Percentiles rank a stretch among this genome's conserved stretches.
Evolutionary conservation across 1,140 invertebrate species (phyloP).

Genomic region (Matsumurasca onukii): DNA sequence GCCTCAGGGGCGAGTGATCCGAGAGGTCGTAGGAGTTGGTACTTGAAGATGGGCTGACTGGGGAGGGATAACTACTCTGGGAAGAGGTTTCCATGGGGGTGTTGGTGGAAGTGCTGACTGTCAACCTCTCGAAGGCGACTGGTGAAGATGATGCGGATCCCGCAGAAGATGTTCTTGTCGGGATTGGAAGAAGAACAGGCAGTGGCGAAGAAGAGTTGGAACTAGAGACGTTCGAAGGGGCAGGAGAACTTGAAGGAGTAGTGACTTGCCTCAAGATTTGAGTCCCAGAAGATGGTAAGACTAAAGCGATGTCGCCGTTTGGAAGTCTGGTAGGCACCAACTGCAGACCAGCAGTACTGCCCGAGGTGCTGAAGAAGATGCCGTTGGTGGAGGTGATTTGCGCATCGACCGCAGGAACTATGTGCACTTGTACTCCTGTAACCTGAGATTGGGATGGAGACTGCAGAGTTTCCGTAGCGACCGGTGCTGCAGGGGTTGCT

Average conservation of each 20-base stretch:
- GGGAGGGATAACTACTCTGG: conserved; percentile 8
- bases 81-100: conserved; percentile 40
- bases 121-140: conserved; percentile 43
- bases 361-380: conserved; percentile 51
- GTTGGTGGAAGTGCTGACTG: conserved; percentile 50
- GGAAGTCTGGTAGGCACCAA: conserved; percentile 61
- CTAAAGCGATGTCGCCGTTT: conserved; percentile 60
- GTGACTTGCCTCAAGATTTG: conserved; percentile 41
- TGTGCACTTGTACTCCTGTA: conserved; percentile 36
- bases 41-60: conserved; percentile 47
- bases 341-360: conserved; percentile 51
- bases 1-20: conserved; percentile 17
- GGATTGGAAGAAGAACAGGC: conserved; percentile 68
- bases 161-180: conserved; percentile 66
- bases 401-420: conserved; percentile 26
- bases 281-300: conserved; percentile 51
- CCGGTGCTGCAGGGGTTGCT: conserved; percentile 41
- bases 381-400: conserved; percentile 41
- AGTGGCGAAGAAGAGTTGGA: conserved; percentile 55
- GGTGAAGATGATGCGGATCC: conserved; percentile 61
- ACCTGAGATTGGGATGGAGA: conserved; percentile 32
- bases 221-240: conserved; percentile 49
- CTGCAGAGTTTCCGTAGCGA: conserved; percentile 18
- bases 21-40: conserved; percentile 36
- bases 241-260: conserved; percentile 47